phyloP scores from a whole-genome alignment of 2,888 invertebrate species.

The Leptarthrus brevirostris region DNA sequence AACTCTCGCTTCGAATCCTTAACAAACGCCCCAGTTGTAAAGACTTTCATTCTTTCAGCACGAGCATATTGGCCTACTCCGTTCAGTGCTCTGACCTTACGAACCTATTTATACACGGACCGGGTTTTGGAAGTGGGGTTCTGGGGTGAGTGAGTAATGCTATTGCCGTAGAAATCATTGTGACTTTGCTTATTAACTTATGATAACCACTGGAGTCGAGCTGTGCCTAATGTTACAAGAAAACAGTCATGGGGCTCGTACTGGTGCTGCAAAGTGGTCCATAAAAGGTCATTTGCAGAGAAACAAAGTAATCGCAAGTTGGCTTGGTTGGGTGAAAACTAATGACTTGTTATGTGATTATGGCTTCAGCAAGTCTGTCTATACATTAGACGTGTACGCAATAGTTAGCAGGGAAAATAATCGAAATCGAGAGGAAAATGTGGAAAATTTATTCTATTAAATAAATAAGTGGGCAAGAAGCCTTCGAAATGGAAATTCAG shows the following conservation, averaged over 20 bases:
- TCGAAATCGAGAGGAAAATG: background rate
- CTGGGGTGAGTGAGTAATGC: conserved; percentile 20
- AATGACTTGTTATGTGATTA: conserved; percentile 46
- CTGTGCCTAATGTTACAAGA: conserved; percentile 42
- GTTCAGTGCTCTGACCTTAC: conserved; percentile 16
- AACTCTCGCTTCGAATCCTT: conserved; percentile 26
- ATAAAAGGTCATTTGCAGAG: conserved; percentile 45
- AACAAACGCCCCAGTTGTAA: conserved; percentile 14
- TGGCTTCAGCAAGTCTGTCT: conserved; percentile 16
- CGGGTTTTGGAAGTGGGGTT: background rate
- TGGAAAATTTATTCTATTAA: conserved; percentile 6
- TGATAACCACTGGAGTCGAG: conserved; percentile 28
- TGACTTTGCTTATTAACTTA: conserved; percentile 47
- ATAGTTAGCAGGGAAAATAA: background rate
- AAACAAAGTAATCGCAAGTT: conserved; percentile 30
- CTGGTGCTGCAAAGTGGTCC: conserved; percentile 33
- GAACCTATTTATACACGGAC: background rate
- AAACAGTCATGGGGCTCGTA: conserved; percentile 21
- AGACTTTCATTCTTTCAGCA: conserved; percentile 1
- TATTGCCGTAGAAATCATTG: conserved; percentile 46
- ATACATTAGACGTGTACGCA: background rate
- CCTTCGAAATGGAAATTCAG: background rate
- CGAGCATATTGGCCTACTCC: conserved; percentile 39
- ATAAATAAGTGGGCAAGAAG: background rate
- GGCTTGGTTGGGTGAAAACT: conserved; percentile 30